Percentiles rank a stretch among this genome's conserved stretches.
phyloP scores from a whole-genome alignment of 2,113 vertebrate species.

The Daboia siamensis region DNA sequence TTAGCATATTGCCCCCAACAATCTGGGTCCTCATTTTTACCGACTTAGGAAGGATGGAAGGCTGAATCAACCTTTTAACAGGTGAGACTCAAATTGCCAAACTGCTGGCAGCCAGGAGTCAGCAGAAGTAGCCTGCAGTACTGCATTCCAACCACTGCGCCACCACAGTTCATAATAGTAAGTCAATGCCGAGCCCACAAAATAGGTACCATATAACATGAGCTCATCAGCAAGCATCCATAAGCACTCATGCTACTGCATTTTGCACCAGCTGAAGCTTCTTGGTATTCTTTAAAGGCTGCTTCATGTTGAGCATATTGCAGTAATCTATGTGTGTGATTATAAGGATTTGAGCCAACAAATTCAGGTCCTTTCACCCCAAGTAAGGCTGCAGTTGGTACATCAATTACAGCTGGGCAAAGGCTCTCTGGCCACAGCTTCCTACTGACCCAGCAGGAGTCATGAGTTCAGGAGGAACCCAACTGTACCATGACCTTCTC shows the following conservation, averaged over 20 bases:
- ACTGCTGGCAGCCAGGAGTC: no score
- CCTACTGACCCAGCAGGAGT: background rate
- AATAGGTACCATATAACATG: background rate
- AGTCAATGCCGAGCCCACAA: background rate
- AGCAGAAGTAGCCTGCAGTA: no score
- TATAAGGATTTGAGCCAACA: background rate
- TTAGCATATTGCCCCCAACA: no score
- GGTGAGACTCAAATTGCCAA: no score
- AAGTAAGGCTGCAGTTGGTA: background rate
- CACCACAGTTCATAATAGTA: background rate
- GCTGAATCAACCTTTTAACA: no score
- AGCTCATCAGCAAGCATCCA: background rate
- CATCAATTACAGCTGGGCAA: background rate
- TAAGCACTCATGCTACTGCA: background rate
- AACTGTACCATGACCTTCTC: background rate
- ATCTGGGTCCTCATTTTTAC: no score
- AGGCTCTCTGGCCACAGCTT: background rate
- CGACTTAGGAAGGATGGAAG: no score
- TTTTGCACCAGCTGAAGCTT: background rate
- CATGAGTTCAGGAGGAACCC: background rate
- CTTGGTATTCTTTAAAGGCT: background rate
- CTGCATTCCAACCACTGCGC: no score
- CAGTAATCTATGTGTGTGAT: background rate
- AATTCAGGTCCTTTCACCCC: background rate
- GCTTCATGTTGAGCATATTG: background rate